Conservation (phyloP, 2,797 vertebrate genomes). For the Lemur catta region DNA sequence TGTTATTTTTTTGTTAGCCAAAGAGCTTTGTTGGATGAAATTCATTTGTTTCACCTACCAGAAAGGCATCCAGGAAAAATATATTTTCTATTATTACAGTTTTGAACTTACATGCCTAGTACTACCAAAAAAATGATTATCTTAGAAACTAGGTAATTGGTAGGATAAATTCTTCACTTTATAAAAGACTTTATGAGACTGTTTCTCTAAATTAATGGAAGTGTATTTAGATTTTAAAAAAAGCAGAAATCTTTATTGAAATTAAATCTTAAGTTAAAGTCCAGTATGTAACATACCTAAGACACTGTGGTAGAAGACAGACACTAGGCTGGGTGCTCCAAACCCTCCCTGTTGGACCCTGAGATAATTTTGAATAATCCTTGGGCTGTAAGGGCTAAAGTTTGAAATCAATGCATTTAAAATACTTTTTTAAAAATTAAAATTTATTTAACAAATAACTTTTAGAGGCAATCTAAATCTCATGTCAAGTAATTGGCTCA, state of each 20-base stretch:
- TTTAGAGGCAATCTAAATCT: background rate
- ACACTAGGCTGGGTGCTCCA: background rate
- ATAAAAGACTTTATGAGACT: background rate
- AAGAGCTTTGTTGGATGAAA: background rate
- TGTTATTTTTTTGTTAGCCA: background rate
- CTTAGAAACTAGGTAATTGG: background rate
- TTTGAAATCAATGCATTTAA: background rate
- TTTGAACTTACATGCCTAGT: background rate
- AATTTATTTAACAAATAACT: background rate
- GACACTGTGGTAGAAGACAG: background rate
- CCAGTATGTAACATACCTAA: background rate
- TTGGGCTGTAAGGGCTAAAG: background rate
- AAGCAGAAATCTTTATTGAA: background rate
- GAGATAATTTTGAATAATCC: background rate
- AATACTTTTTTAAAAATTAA: background rate
- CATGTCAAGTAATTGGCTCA: background rate
- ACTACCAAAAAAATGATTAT: background rate
- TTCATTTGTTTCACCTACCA: background rate
- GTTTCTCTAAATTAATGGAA: conserved; percentile 12
- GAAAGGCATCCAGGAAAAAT: background rate
- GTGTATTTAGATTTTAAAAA: background rate
- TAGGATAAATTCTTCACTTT: background rate
- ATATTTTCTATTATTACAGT: background rate
- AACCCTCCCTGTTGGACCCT: background rate
- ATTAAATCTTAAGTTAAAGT: background rate